phyloP scores from a whole-genome alignment of 2,797 vertebrate genomes.

The Neostethus bicornis region DNA sequence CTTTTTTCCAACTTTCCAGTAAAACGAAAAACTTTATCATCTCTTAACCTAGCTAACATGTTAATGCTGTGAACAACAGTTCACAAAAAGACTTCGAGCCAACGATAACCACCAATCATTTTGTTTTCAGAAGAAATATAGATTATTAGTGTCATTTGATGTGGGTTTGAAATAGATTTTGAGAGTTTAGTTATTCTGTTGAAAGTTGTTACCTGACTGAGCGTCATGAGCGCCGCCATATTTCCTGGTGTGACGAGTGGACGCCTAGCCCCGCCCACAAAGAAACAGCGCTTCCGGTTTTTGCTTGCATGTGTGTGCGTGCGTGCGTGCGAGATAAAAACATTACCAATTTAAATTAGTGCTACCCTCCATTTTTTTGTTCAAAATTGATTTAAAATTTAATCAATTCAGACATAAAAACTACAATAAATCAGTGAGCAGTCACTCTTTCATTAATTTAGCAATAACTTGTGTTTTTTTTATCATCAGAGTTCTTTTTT shows the following conservation, averaged over 20 bases:
- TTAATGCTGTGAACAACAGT: conserved; percentile 26
- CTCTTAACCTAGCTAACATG: conserved; percentile 45
- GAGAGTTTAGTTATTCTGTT: conserved; percentile 38
- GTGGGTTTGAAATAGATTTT: not conserved
- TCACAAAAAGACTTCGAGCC: not conserved
- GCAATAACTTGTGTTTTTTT: too few species aligned
- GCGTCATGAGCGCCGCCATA: conserved; percentile 92
- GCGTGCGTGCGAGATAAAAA: too few species aligned
- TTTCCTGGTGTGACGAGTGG: conserved; percentile 82
- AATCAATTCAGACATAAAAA: too few species aligned
- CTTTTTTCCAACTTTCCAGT: not conserved
- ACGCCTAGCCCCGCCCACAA: conserved; percentile 66
- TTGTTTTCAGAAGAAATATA: accelerated
- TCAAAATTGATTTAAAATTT: too few species aligned
- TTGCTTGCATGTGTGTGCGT: too few species aligned
- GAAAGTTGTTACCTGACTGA: conserved; percentile 85
- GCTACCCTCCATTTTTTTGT: too few species aligned
- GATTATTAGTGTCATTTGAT: not conserved
- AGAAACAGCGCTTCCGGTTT: conserved; percentile 13
- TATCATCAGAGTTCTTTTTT: too few species aligned
- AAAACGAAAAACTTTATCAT: conserved; percentile 22
- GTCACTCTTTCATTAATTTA: too few species aligned
- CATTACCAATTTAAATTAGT: too few species aligned
- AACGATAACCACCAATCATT: not conserved
- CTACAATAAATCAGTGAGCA: too few species aligned